phyloP scores from a whole-genome alignment of 2,113 vertebrate species.

The Antennarius striatus region DNA sequence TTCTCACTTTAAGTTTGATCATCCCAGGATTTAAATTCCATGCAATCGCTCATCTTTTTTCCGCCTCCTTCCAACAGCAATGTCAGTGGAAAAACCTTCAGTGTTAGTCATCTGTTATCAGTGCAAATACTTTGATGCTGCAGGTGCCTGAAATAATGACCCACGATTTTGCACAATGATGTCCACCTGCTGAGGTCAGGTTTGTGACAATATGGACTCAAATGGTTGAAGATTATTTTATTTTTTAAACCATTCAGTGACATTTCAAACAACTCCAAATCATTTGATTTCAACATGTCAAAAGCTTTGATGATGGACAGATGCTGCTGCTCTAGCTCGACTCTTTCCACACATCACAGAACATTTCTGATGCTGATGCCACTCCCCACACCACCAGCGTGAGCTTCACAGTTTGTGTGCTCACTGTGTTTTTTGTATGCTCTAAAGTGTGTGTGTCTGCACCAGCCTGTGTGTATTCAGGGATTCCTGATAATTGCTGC shows the following conservation, averaged over 20 bases:
- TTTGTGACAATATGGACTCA: no score
- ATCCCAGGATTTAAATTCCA: no score
- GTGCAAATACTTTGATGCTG: no score
- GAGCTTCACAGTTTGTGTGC: conserved; percentile 4
- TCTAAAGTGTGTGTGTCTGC: not conserved
- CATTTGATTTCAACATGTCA: conserved; percentile 6
- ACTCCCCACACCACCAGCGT: conserved; percentile 2
- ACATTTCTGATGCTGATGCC: conserved; percentile 2
- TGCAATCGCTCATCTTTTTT: no score
- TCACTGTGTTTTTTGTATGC: not conserved
- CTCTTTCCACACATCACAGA: conserved; percentile 11
- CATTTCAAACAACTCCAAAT: not conserved
- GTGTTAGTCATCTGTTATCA: no score
- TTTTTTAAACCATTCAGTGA: not conserved
- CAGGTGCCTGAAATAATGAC: no score
- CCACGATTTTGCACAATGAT: no score
- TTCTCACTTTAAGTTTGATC: no score
- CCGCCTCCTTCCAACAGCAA: no score
- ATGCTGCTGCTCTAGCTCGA: conserved; percentile 13
- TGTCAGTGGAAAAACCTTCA: no score
- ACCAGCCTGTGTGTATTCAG: conserved; percentile 15
- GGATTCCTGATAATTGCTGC: conserved; percentile 19
- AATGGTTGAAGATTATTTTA: no score
- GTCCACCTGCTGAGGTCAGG: no score
- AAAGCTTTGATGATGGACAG: conserved; percentile 30